Evolutionary conservation across 2,888 invertebrate species (phyloP), one percentile per base, ranked within the genome.

Genomic region (Lycia hirtaria): DNA sequence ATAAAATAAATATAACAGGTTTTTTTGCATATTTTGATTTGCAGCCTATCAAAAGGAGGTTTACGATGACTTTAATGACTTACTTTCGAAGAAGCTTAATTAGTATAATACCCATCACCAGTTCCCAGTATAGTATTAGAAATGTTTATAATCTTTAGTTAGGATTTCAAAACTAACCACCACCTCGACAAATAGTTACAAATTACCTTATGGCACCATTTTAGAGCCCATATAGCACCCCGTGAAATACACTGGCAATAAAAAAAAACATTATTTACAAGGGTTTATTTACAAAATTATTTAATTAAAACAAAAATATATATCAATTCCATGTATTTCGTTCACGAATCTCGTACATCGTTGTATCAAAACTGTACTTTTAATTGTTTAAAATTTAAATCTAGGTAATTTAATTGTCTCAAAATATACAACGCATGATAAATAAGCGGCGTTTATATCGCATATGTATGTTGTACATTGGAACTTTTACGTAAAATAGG

Each of bases 211-310:
- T 6, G n/a, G 9, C 10, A 32, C 24, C 32, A 15, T 15, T 43
- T 24, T 47, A 33, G 24, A 45, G 9, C 47, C 47, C 20, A 12
- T 33, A 9, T 35, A 47, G 35, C 35, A 15, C 35, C 47, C 35
- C n/a, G 22, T 17, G 35, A 24, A 24, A n/a, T 62, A 60, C 63
- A 49, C 35, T 35, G 33, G 43, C 24, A 52, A 55, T 37, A 56
- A 55, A 58, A 52, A 7, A 43, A n/a, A 45, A 38, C 44, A 35
- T 9, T 47, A 47, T 35, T 35, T 35, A 47, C 47, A 47, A 37
- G 22, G 19, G 43, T 45, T 40, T 49, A 56, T 45, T 33, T 44
- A 48, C 28, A 37, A 20, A 47, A 28, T 12, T 30, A 10, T 20
- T 9, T 37, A 32, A 28, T 48, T 44, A 47, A 41, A 45, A 47